Evolutionary conservation across 2,113 vertebrate species (phyloP).

Genomic region (Pica pica): DNA sequence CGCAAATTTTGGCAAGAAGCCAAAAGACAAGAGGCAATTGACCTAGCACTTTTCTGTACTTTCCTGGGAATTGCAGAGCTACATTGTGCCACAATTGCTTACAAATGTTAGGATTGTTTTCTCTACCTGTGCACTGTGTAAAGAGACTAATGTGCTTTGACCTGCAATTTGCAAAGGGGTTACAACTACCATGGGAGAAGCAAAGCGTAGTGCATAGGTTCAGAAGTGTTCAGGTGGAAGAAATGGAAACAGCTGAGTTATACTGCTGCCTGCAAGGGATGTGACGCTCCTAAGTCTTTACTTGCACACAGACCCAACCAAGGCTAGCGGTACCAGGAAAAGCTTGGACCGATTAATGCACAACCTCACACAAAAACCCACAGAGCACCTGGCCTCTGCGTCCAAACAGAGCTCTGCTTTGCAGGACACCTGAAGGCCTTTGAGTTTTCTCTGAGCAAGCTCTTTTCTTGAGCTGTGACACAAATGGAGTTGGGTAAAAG

Average conservation of each 20-base stretch:
- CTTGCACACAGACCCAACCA: background rate
- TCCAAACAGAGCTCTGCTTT: background rate
- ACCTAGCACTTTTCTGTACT: constrained; percentile 45
- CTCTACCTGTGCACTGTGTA: constrained; percentile 59
- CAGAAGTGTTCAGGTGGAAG: constrained; percentile 37
- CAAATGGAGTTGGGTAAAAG: background rate
- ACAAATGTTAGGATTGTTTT: constrained; percentile 60
- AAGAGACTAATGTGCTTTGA: constrained; percentile 60
- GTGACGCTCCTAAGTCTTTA: background rate
- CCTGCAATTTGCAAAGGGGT: constrained; percentile 62
- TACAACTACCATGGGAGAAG: constrained; percentile 55
- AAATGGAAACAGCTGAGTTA: constrained; percentile 16
- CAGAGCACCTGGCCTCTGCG: background rate
- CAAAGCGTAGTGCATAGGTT: background rate
- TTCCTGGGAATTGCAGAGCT: constrained; percentile 56
- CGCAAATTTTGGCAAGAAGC: constrained; percentile 23
- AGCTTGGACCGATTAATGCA: background rate
- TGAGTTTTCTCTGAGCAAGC: background rate
- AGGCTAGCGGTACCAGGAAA: background rate
- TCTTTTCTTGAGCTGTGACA: background rate
- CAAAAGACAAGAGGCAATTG: constrained; percentile 60
- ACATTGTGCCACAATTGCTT: constrained; percentile 46
- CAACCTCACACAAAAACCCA: background rate
- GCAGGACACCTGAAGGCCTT: rapidly evolving
- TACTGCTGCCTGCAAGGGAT: background rate